These are phyloP conservation scores for Leptopterna dolabrata DNA, from an alignment of 2,888 invertebrate genomes.

Conservation along the genomic window DNA sequence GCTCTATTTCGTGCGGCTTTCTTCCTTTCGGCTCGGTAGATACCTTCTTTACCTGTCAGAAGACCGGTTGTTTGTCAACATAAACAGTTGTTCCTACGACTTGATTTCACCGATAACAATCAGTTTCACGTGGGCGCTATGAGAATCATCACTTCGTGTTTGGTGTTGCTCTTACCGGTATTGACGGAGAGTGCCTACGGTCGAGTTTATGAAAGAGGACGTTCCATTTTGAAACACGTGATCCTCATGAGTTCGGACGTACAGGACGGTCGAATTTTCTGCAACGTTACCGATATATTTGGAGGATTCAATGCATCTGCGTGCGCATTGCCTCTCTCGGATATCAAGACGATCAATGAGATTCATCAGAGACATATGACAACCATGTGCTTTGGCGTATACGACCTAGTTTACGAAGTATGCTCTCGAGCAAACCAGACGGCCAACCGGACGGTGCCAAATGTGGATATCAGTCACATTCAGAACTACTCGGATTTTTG, in stretches of 20 bases:
- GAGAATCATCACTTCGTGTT: background rate
- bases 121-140: background rate
- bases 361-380: background rate
- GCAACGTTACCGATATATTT: background rate
- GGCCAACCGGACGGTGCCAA: background rate
- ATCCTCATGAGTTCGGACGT: background rate
- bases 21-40: too few relatives aligned
- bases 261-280: background rate
- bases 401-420: background rate
- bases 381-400: background rate
- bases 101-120: too few relatives aligned
- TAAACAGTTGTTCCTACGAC: too few relatives aligned
- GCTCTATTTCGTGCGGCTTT: too few relatives aligned
- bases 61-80: too few relatives aligned
- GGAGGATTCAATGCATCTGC: background rate
- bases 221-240: background rate
- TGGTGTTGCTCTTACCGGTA: background rate
- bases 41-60: too few relatives aligned
- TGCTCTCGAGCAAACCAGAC: background rate
- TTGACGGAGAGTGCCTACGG: background rate
- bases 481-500: background rate
- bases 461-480: background rate
- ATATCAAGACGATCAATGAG: background rate
- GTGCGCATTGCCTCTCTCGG: background rate
- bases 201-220: background rate